Base-by-base conservation (phyloP, 2,113 vertebrate genomes). In the Dasyprocta punctata region DNA sequence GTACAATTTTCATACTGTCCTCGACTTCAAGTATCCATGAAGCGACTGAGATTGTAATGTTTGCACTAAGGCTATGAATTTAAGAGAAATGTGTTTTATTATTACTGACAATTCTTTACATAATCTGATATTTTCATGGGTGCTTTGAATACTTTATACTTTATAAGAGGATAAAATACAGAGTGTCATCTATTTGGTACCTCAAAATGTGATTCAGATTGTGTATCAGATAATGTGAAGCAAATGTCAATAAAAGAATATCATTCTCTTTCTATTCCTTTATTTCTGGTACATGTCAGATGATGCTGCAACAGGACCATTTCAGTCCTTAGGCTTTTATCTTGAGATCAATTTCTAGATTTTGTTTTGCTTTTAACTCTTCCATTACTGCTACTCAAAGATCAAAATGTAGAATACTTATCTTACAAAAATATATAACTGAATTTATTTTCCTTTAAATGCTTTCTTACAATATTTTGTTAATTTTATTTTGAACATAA, bases 191-290 rank as follows among this genome's bases (percentile, higher is more conserved):
- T 86, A 94, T 97, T 92, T 96, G 85, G n/a, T 84, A 67, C 87
- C 82, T 96, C 95, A 94, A 90, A 92, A 92, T 85, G 80, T 60
- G 30, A 94, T 94, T 97, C 82, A 95, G 77, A 94, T 90, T 90
- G 28, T 38, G 52, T 94, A 90, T 90, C 65, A 80, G 77, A 88
- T 81, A 96, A 90, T 90, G 75, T 88, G 81, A 92, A 92, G 49
- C 47, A 61, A 81, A 63, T 92, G 73, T 95, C 91, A 94, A 84
- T 96, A 78, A 95, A 94, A 89, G 0, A 3, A 69, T 92, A 78
- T 80, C 36, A 41, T 89, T 87, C 92, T 87, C 36, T 81, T 91
- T 89, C 44, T 69, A 28, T 87, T 92, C 54, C 44, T 96, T 89
- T 49, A 65, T 86, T 96, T 94, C 80, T 89, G 20, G n/a, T 54